These are phyloP conservation scores for Tachyglossus aculeatus DNA, from an alignment of 2,797 vertebrate species.

Conservation along the genomic window DNA sequence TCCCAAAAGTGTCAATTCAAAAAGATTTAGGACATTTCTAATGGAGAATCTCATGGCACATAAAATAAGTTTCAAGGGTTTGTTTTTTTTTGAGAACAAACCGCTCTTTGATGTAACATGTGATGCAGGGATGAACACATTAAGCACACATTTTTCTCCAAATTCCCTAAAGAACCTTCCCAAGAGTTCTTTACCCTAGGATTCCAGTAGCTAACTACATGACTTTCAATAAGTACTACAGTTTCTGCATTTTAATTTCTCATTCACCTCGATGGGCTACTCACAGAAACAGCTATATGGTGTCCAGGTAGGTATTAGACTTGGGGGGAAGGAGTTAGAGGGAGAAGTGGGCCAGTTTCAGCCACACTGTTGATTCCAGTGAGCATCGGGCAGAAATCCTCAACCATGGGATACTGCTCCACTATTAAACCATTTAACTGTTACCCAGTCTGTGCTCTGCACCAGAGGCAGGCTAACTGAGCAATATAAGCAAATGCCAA, in stretches of 20 bases:
- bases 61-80: conserved; percentile 64
- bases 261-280: conserved; percentile 19
- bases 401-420: too few species aligned
- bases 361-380: too few species aligned
- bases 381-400: too few species aligned
- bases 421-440: too few species aligned
- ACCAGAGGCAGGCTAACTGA: too few species aligned
- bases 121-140: neutral
- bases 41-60: conserved; percentile 49
- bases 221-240: neutral
- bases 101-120: conserved; percentile 55
- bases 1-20: conserved; percentile 55
- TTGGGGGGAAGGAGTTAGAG: neutral
- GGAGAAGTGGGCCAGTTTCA: too few species aligned
- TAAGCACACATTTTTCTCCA: conserved; percentile 35
- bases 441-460: too few species aligned
- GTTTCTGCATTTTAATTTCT: conserved; percentile 44
- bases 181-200: conserved; percentile 19
- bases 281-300: neutral
- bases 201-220: conserved; percentile 38
- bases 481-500: too few species aligned
- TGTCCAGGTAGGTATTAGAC: neutral
- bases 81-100: conserved; percentile 49
- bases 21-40: conserved; percentile 65
- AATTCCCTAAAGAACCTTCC: conserved; percentile 35